Evolutionary conservation across 2,797 vertebrate species (phyloP), one percentile per base, ranked within the genome.

Genomic region (Epinephelus malabaricus): DNA sequence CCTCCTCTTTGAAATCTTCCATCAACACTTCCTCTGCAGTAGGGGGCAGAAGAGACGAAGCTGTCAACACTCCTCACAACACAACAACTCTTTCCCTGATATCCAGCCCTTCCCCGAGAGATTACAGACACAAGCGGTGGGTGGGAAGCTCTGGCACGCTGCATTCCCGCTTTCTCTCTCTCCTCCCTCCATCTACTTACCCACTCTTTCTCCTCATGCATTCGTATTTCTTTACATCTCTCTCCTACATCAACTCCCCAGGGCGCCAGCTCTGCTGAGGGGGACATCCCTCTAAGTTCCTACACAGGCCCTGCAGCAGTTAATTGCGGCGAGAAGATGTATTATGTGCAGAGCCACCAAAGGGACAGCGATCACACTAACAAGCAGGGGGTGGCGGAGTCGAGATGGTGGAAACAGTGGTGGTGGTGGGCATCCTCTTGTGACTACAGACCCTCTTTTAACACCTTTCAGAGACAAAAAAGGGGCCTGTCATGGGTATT

Each of bases 1-100:
- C 50, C 30, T 63, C 17, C 60, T 64, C 75, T 79, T 66, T 90
- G 83, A 90, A 84, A 84, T 86, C 77, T 64, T 79, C 80, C 78
- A 84, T 91, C 87, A 70, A 78, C 73, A 84, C 82, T 89, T 93
- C 88, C 86, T 90, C 76, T 91, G 78, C 94, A 92, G 92, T 80
- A 96, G 94, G 93, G 92, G 94, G 92, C 93, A 95, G 91, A 90
- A 93, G 90, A 92, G 89, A 88, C 84, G 86, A 93, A 92, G 91
- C 88, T 89, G 91, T 93, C 89, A 84, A 63, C 79, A 62, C 58
- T 86, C 79, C 88, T 80, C 85, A 70, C 82, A 88, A 85, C 91
- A 91, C 86, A 86, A 86, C 89, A 81, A 76, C 76, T 86, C 78
- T 78, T 82, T 84, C 73, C 81, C 82, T 81, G 82, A 87, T 89